Base-by-base conservation (phyloP, 2,888 invertebrate genomes). In the Baccha elongata region DNA sequence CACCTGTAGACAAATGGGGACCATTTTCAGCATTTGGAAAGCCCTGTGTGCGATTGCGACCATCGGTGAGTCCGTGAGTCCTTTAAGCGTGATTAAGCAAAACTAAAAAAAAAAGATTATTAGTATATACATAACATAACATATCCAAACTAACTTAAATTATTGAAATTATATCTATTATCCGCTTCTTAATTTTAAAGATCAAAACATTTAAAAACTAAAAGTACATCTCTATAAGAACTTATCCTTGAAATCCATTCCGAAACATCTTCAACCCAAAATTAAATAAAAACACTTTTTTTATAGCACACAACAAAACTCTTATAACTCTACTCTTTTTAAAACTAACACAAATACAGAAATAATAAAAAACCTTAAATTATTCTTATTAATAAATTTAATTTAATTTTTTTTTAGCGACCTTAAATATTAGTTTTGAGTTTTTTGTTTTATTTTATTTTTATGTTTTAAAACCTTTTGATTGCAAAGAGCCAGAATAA, bases 1-100 rank as follows among this genome's bases (percentile, higher is more conserved):
- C 92, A 90, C 92, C 93, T 87, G 92, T 93, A 91, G 93, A 93
- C 90, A 89, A 89, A 89, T 91, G 91, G 91, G 94, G 94, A 94
- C 94, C 94, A 91, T 94, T 94, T 93, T 94, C 94, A 92, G 93
- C 94, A 87, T 90, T 91, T 87, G 90, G 91, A 88, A 90, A 89
- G 87, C 91, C 91, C 92, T 93, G 94, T 92, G 94, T 94, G 94
- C 94, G 94, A 92, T 94, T 94, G 94, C 93, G 93, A 92, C 92
- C 93, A 92, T 93, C 93, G 94, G 94, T 95, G 94, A 95, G 95
- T 95, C 90, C 90, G 90, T 88, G 87, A 86, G 86, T 81, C 83
- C 83, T n/a, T n/a, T 78, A 83, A 69, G 75, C 74, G 76, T 76
- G 76, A 72, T 75, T 32, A 23, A 64, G 44, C 26, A 46, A 5